Conservation (phyloP, 2,113 vertebrate genomes). For the Ceyx cyanopectus region DNA sequence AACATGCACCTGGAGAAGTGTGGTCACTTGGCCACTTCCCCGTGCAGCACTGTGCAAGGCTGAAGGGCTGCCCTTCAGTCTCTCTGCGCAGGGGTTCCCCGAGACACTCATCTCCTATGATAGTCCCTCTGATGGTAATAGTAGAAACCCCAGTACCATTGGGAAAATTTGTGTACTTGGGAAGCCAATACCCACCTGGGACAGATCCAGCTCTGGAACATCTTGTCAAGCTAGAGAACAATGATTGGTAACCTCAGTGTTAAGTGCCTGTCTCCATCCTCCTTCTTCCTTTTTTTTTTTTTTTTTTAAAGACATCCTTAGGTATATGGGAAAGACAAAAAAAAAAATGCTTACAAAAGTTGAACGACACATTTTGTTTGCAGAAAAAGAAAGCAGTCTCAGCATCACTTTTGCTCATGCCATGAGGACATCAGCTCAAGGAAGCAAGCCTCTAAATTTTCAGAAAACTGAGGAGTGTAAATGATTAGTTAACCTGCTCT, state of each 20-base stretch:
- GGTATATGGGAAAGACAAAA: not conserved
- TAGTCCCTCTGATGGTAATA: not conserved
- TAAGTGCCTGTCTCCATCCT: not conserved
- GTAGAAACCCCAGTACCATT: not conserved
- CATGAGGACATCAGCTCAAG: not conserved
- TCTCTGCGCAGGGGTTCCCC: not conserved
- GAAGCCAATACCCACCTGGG: not conserved
- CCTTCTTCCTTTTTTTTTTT: not conserved
- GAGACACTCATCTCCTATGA: not conserved
- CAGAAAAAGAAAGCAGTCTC: not conserved
- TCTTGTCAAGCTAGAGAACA: not conserved
- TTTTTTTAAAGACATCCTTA: not conserved
- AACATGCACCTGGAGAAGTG: fast-evolving
- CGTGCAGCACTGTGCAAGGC: fast-evolving
- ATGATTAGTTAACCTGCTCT: not conserved
- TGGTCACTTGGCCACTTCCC: not conserved
- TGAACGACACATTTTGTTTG: not conserved
- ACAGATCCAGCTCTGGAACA: not conserved
- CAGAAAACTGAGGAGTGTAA: not conserved
- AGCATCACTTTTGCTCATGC: not conserved
- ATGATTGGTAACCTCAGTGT: not conserved
- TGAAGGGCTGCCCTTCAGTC: not conserved
- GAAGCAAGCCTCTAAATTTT: not conserved
- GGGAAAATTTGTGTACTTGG: not conserved
- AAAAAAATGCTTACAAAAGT: not conserved